Percentiles rank a stretch among this genome's conserved stretches.
Evolutionary conservation across 2,797 vertebrate species (phyloP).

Genomic region (Epinephelus coioides): DNA sequence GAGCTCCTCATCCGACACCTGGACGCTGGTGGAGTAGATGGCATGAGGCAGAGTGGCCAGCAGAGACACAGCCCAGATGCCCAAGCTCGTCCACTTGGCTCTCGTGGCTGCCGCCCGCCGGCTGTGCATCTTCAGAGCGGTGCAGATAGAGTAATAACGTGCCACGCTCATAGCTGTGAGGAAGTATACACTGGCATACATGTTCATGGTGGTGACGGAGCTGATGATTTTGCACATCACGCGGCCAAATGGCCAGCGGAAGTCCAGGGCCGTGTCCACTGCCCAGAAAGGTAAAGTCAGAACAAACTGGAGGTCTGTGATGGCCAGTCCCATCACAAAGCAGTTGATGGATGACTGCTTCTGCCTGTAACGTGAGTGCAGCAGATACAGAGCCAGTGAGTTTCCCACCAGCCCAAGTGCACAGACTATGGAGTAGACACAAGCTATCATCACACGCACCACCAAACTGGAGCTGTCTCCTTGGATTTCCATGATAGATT

Average conservation of each 20-base stretch:
- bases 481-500: conserved; percentile 81
- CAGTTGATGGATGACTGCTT: conserved; percentile 86
- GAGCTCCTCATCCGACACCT: conserved; percentile 84
- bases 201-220: conserved; percentile 88
- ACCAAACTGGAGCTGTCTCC: conserved; percentile 82
- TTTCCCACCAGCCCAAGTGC: conserved; percentile 88
- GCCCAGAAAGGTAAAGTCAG: conserved; percentile 87
- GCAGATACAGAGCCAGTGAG: conserved; percentile 85
- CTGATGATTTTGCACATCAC: conserved; percentile 88
- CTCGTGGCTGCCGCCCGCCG: conserved; percentile 69
- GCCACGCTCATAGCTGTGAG: conserved; percentile 87
- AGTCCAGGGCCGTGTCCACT: conserved; percentile 85
- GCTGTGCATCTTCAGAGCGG: conserved; percentile 87
- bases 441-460: conserved; percentile 85
- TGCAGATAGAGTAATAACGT: conserved; percentile 84
- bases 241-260: conserved; percentile 86
- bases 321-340: conserved; percentile 87
- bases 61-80: conserved; percentile 83
- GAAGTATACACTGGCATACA: conserved; percentile 88
- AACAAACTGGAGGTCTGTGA: conserved; percentile 87
- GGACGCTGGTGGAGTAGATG: conserved; percentile 85
- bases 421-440: conserved; percentile 87
- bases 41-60: conserved; percentile 86
- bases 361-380: conserved; percentile 85
- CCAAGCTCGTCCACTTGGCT: conserved; percentile 85